Percentiles rank a stretch among this genome's conserved stretches.
Conservation (phyloP, 1,140 invertebrate genomes). For the Aphis craccivora region DNA sequence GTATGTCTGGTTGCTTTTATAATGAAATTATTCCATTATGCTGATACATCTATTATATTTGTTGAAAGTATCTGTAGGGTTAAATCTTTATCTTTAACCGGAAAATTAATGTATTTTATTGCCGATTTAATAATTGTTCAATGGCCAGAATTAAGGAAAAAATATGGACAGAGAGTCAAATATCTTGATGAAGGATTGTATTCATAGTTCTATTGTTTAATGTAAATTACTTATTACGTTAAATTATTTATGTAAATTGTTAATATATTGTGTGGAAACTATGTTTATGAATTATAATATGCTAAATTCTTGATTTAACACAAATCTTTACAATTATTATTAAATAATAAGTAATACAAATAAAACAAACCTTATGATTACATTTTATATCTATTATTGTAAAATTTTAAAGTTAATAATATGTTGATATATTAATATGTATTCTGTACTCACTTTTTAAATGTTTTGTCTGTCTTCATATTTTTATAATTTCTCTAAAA, state of each 20-base stretch:
- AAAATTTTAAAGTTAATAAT: conserved; percentile 22
- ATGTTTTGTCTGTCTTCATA: conserved; percentile 39
- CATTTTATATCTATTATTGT: background rate
- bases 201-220: background rate
- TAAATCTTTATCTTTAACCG: conserved; percentile 84
- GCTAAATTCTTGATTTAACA: background rate
- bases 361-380: background rate
- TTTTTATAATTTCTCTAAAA: conserved; percentile 36
- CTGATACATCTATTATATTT: conserved; percentile 82
- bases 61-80: conserved; percentile 95
- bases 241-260: background rate
- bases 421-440: background rate
- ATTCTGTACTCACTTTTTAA: conserved; percentile 32
- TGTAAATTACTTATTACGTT: background rate
- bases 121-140: conserved; percentile 90
- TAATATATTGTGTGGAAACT: background rate
- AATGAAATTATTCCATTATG: conserved; percentile 72
- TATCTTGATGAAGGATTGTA: conserved; percentile 37
- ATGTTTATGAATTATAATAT: conserved; percentile 1
- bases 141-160: conserved; percentile 77
- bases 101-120: conserved; percentile 83
- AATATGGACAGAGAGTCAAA: conserved; percentile 66
- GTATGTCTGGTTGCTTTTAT: conserved; percentile 79
- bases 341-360: background rate
- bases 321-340: background rate